These are phyloP conservation scores for Caenorhabditis elegans DNA, from an alignment of 1,140 invertebrate genomes.

Conservation along the genomic window DNA sequence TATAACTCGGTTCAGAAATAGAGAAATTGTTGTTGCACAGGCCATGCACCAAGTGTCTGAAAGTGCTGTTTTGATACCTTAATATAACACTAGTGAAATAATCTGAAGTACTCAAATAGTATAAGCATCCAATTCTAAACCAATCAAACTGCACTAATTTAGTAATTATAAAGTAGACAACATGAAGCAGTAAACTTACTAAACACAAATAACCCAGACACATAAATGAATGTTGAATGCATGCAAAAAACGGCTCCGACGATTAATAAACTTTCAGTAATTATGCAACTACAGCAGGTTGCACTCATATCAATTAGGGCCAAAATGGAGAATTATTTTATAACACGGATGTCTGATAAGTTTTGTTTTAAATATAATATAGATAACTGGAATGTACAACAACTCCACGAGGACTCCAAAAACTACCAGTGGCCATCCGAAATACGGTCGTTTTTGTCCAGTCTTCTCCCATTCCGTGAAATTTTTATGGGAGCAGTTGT, in stretches of 20 bases:
- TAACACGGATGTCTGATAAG: neutral
- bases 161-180: too few species aligned
- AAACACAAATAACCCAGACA: neutral
- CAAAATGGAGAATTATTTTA: slow-evolving; percentile 7
- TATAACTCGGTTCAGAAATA: neutral
- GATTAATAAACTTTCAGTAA: slow-evolving; percentile 19
- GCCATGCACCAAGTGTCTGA: neutral
- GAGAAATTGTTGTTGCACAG: neutral
- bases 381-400: neutral
- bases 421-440: neutral
- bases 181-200: too few species aligned
- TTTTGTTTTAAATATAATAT: neutral
- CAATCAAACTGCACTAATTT: too few species aligned
- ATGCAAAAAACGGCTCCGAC: slow-evolving; percentile 17
- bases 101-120: too few species aligned
- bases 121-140: too few species aligned
- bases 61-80: too few species aligned
- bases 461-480: neutral
- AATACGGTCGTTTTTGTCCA: neutral
- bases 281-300: neutral
- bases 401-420: neutral
- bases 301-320: neutral
- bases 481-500: neutral
- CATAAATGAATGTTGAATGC: slow-evolving; percentile 25
- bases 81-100: too few species aligned